Percentiles rank a stretch among this genome's conserved stretches.
phyloP scores from a whole-genome alignment of 2,113 vertebrate species.

The Typhlomys cinereus region DNA sequence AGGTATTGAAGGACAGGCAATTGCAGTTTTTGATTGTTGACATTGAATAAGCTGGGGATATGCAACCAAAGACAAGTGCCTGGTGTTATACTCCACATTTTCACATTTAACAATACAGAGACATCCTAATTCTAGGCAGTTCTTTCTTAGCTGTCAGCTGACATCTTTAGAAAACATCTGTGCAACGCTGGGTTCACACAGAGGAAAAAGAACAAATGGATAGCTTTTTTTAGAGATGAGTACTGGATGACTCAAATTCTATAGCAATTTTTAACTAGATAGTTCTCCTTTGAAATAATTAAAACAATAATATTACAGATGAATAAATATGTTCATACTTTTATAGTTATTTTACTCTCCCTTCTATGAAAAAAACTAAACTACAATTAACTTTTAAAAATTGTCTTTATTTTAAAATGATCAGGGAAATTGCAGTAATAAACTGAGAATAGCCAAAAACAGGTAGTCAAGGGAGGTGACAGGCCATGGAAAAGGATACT shows the following conservation, averaged over 20 bases:
- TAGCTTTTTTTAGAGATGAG: neutral
- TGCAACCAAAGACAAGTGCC: neutral
- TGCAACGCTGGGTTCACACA: neutral
- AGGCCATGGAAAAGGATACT: neutral
- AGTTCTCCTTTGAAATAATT: neutral
- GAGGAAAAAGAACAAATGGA: neutral
- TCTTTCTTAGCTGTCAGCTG: neutral
- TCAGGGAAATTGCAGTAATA: neutral
- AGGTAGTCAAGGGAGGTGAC: neutral
- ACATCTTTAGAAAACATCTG: neutral
- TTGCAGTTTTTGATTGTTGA: neutral
- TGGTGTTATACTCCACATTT: neutral
- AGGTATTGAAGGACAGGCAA: neutral
- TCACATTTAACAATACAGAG: neutral
- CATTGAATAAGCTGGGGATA: neutral
- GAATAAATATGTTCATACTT: neutral
- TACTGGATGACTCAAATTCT: neutral
- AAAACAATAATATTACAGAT: conserved; percentile 19
- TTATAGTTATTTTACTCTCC: neutral
- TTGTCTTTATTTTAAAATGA: conserved; percentile 10
- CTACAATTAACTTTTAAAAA: neutral
- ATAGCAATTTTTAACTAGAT: neutral
- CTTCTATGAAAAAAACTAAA: neutral
- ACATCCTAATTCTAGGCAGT: neutral
- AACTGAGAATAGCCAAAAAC: neutral